phyloP scores from a whole-genome alignment of 2,797 vertebrate species.

The Taenioides sp. region DNA sequence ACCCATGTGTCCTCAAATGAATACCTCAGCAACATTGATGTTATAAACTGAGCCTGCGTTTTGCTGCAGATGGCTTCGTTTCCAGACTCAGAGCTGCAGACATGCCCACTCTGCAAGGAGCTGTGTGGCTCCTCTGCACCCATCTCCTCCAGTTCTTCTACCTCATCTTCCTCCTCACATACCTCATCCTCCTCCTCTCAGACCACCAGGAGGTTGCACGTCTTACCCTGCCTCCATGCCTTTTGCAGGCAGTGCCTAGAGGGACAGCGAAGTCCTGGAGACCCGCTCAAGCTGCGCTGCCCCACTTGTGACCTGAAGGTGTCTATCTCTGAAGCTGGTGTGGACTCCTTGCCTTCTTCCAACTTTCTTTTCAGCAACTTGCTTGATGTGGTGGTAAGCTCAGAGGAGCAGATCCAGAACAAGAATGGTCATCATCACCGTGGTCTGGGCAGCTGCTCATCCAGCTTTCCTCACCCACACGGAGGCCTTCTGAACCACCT shows the following conservation, averaged over 20 bases:
- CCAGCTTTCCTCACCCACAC: slow-evolving; percentile 65
- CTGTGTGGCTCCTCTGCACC: slow-evolving; percentile 88
- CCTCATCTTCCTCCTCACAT: slow-evolving; percentile 89
- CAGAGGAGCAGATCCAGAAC: slow-evolving; percentile 82
- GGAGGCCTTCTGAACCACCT: slow-evolving; percentile 71
- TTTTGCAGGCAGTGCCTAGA: slow-evolving; percentile 92
- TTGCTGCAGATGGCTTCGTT: slow-evolving; percentile 85
- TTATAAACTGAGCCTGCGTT: slow-evolving; percentile 57
- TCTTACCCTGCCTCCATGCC: slow-evolving; percentile 90
- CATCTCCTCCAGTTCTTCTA: slow-evolving; percentile 86
- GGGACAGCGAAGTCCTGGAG: slow-evolving; percentile 81
- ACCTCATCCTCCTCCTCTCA: slow-evolving; percentile 84
- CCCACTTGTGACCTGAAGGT: slow-evolving; percentile 92
- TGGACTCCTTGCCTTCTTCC: slow-evolving; percentile 89
- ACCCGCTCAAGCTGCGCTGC: slow-evolving; percentile 87
- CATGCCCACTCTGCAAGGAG: slow-evolving; percentile 91
- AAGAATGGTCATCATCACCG: slow-evolving; percentile 75
- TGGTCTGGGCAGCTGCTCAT: slow-evolving; percentile 49
- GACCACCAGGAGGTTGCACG: slow-evolving; percentile 84
- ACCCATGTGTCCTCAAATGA: slow-evolving; percentile 46
- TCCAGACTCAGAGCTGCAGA: slow-evolving; percentile 89
- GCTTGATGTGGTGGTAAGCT: slow-evolving; percentile 89
- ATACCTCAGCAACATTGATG: slow-evolving; percentile 43
- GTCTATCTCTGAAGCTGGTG: slow-evolving; percentile 88
- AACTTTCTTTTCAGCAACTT: slow-evolving; percentile 92